Conservation (phyloP, 2,113 vertebrate genomes). For the Pelobates fuscus region DNA sequence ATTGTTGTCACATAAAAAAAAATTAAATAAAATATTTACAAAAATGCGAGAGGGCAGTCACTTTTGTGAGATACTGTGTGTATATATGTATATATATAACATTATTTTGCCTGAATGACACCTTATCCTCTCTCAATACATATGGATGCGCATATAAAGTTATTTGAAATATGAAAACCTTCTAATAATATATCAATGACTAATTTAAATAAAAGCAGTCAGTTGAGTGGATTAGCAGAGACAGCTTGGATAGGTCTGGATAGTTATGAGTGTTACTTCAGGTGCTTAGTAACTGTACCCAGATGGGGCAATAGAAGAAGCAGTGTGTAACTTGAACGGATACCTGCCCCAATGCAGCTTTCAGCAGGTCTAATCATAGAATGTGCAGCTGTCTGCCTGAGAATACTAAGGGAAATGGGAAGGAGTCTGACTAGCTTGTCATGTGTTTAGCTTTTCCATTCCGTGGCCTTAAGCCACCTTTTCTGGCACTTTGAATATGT, state of each 20-base stretch:
- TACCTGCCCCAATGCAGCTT: conserved; percentile 8
- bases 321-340: conserved; percentile 17
- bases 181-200: no score
- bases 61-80: no score
- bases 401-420: neutral
- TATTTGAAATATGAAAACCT: no score
- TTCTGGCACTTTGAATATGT: neutral
- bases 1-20: no score
- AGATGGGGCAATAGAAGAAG: neutral
- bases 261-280: neutral
- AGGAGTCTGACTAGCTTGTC: neutral
- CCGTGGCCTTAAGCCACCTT: neutral
- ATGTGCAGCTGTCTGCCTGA: conserved; percentile 21
- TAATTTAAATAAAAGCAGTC: neutral
- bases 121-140: no score
- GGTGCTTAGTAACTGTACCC: conserved; percentile 2
- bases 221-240: neutral
- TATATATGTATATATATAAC: no score
- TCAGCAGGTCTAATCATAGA: conserved; percentile 39
- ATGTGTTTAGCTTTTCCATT: neutral
- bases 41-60: no score
- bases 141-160: no score
- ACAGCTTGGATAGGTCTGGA: neutral
- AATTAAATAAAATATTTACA: no score
- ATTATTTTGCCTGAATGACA: no score